Percentiles rank a stretch among this genome's conserved stretches.
Conservation (phyloP, 2,113 vertebrate genomes). For the Brachypodius melanocephalos region DNA sequence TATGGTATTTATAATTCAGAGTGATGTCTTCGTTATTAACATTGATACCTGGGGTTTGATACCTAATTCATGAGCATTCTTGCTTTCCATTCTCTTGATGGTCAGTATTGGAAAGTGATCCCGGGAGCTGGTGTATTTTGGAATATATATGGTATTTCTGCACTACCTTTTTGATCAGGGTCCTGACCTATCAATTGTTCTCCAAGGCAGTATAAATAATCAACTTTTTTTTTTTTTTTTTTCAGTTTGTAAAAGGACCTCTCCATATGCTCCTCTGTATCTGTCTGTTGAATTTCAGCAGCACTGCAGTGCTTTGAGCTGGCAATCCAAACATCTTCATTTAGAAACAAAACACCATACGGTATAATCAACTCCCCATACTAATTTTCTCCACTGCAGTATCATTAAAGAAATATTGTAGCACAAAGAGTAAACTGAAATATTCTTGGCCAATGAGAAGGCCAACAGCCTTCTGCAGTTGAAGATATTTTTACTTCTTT, state of each 20-base stretch:
- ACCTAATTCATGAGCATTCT: not conserved
- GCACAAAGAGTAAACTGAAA: conserved; percentile 13
- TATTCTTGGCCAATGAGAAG: conserved; percentile 12
- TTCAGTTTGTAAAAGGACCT: not conserved
- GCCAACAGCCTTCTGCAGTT: not conserved
- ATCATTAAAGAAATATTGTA: conserved; percentile 30
- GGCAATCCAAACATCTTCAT: conserved; percentile 36
- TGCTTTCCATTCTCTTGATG: not conserved
- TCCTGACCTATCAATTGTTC: not conserved
- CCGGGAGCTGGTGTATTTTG: not conserved
- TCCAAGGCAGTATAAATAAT: not conserved
- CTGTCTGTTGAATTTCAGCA: not conserved
- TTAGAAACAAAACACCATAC: conserved; percentile 37
- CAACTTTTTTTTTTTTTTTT: not conserved
- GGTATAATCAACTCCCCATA: conserved; percentile 11
- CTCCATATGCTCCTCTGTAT: not conserved
- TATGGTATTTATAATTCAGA: not conserved
- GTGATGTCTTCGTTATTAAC: not conserved
- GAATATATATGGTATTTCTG: not conserved
- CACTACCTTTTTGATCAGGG: not conserved
- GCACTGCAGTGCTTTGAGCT: not conserved
- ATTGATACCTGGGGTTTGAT: not conserved
- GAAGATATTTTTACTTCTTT: conserved; percentile 6
- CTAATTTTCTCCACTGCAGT: conserved; percentile 33
- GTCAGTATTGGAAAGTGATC: not conserved